Evolutionary conservation across 2,888 invertebrate genomes (phyloP).

Genomic region (Cremastinae sp.): DNA sequence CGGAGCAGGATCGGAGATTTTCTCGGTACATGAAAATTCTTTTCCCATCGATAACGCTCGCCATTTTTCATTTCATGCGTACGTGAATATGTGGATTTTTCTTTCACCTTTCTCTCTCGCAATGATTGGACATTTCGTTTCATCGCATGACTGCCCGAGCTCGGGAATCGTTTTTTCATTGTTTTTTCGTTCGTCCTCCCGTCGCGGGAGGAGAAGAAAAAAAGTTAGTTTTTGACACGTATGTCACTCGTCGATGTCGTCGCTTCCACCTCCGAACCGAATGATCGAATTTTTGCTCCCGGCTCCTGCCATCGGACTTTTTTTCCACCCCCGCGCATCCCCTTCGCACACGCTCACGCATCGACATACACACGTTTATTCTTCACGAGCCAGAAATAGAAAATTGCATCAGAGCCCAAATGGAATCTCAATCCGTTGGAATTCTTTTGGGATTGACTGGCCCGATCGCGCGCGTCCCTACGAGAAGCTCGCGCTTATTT

Average conservation of each 20-base stretch:
- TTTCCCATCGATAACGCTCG: background rate
- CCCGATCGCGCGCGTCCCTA: background rate
- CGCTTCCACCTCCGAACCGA: constrained; percentile 46
- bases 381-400: constrained; percentile 23
- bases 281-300: constrained; percentile 46
- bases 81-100: constrained; percentile 32
- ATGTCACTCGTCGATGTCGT: constrained; percentile 45
- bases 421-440: constrained; percentile 28
- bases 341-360: too few relatives aligned
- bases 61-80: constrained; percentile 26
- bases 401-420: constrained; percentile 37
- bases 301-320: constrained; percentile 7
- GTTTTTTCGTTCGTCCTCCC: constrained; percentile 17
- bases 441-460: constrained; percentile 17
- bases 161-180: background rate
- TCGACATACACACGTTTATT: background rate
- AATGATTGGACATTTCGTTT: constrained; percentile 53
- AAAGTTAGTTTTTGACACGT: constrained; percentile 27
- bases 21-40: constrained; percentile 30
- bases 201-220: background rate
- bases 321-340: constrained; percentile 1
- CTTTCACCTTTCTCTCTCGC: constrained; percentile 38
- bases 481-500: constrained; percentile 15
- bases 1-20: constrained; percentile 17
- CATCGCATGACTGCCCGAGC: constrained; percentile 7